Evolutionary conservation across 1,140 invertebrate species (phyloP), one percentile per base, ranked within the genome.

Genomic region (Eumaeus atala): DNA sequence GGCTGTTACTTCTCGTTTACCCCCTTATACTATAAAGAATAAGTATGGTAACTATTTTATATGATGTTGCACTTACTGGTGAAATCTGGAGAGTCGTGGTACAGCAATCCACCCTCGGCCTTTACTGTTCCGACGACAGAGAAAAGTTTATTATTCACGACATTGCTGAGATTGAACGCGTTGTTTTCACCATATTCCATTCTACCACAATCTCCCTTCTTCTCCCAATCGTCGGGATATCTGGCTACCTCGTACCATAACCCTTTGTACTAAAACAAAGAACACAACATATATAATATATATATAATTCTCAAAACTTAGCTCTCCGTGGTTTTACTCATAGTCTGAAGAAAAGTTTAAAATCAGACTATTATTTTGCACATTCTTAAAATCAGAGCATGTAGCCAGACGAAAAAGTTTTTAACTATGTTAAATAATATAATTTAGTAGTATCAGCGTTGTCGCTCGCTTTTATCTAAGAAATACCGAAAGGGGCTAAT

Each of bases 201-300:
- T 14, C 9, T 18, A 9, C 48, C 48, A 34, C 28, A 49, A 12
- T 49, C 33, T 4, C 11, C 21, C 9, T 33, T 14, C 28, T 49
- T 49, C 14, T 49, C 21, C 6, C 58, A 56, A 54, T 78, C 75
- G 48, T 73, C 75, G 7, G 72, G 70, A 36, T 62, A 74, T 17
- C 66, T 71, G 0, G 69, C 72, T 9, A 72, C 61, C 21, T 69
- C 71, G 61, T 74, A 72, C 75, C 75, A 78, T 28, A 62, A 28
- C 0, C 72, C 75, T 68, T 71, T 72, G 70, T 74, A 78, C 73
- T 76, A 42, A n/a, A 50, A 35, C 11, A 49, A 12, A n/a, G 10
- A n/a, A n/a, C n/a, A n/a, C n/a, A n/a, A n/a, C n/a, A n/a, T n/a
- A n/a, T n/a, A n/a, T n/a, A n/a, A n/a, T n/a, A n/a, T n/a, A n/a